phyloP scores from a whole-genome alignment of 2,113 vertebrate genomes.

The Dasyurus viverrinus region DNA sequence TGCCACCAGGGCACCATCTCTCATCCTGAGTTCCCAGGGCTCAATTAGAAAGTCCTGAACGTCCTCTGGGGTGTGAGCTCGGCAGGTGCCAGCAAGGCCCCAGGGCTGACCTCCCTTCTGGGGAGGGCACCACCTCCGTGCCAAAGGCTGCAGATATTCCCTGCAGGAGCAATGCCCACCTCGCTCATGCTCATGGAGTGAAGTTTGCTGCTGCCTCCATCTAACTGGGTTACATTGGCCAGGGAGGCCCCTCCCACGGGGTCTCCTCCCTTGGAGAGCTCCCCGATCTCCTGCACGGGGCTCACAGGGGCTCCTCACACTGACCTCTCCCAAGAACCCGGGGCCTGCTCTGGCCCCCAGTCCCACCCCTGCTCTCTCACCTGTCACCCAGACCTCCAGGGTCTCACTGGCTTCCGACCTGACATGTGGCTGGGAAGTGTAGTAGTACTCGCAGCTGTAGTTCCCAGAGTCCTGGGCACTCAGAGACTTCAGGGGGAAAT shows the following conservation, averaged over 20 bases:
- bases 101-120: neutral
- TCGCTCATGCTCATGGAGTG: neutral
- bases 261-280: neutral
- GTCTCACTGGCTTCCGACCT: neutral
- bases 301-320: neutral
- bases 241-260: neutral
- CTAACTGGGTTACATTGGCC: too few relatives aligned
- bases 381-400: neutral
- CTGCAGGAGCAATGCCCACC: neutral
- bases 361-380: neutral
- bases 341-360: neutral
- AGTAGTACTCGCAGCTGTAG: neutral
- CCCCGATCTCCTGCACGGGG: neutral
- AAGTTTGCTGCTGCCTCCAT: neutral
- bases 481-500: neutral
- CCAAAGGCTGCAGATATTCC: neutral
- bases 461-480: neutral
- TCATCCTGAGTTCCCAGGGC: too few relatives aligned
- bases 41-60: too few relatives aligned
- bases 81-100: neutral
- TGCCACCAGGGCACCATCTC: too few relatives aligned
- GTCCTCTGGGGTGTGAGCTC: too few relatives aligned
- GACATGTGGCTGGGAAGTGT: fast-evolving
- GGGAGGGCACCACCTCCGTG: neutral
- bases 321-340: too few relatives aligned